Evolutionary conservation across 2,113 vertebrate genomes (phyloP).

Genomic region (Asarcornis scutulata): DNA sequence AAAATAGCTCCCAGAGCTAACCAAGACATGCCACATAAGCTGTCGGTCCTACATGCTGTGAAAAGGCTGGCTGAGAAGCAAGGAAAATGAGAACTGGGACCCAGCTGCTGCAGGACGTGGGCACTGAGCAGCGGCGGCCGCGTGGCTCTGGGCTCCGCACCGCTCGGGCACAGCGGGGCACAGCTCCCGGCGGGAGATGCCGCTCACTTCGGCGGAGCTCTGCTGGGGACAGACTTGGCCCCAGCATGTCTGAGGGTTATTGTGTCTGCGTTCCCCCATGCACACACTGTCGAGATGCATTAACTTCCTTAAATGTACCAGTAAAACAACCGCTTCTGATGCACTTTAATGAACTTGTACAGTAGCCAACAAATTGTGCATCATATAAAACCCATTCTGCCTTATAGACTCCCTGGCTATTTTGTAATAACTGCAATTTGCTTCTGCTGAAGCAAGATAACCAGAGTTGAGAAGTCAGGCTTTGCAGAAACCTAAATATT

Average conservation of each 20-base stretch:
- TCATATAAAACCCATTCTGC: constrained; percentile 68
- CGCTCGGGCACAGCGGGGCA: neutral
- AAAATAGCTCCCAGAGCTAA: neutral
- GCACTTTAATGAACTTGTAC: constrained; percentile 73
- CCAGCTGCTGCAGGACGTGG: fast-evolving
- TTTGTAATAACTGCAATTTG: constrained; percentile 72
- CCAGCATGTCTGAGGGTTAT: constrained; percentile 72
- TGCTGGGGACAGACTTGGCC: constrained; percentile 52
- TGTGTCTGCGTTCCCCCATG: constrained; percentile 67
- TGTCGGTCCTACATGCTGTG: neutral
- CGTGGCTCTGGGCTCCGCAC: neutral
- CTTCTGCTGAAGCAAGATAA: constrained; percentile 73
- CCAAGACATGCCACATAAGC: fast-evolving
- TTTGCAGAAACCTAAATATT: constrained; percentile 73
- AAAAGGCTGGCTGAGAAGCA: neutral
- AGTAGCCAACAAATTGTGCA: constrained; percentile 70
- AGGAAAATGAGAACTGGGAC: fast-evolving
- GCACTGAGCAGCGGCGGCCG: neutral
- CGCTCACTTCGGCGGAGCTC: neutral
- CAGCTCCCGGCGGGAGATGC: neutral
- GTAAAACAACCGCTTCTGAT: constrained; percentile 73
- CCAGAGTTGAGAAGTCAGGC: constrained; percentile 65
- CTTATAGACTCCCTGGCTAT: constrained; percentile 70
- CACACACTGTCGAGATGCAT: constrained; percentile 68
- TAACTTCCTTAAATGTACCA: constrained; percentile 73